A percentile compares a stretch with the other conserved stretches of the same genome.
Evolutionary conservation across 2,113 vertebrate genomes (phyloP).

Genomic region (Acanthochromis polyacanthus): DNA sequence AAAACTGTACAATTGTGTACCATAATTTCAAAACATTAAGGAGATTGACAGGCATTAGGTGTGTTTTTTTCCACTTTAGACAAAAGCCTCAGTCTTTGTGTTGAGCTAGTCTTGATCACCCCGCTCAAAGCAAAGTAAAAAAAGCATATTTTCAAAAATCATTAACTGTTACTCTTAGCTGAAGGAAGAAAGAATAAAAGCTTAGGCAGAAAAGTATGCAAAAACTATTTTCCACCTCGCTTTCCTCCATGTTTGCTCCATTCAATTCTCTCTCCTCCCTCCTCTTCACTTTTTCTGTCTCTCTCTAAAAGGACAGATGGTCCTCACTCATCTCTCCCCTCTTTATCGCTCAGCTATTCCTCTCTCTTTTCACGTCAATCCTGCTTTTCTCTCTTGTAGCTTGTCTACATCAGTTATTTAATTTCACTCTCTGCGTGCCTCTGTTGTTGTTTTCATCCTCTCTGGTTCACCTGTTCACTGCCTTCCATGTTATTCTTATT

Average conservation of each 20-base stretch:
- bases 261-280: neutral
- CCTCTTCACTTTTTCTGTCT: neutral
- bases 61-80: no score
- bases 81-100: no score
- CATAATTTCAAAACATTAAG: no score
- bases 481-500: slow-evolving; percentile 2
- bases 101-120: no score
- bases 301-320: slow-evolving; percentile 56
- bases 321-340: slow-evolving; percentile 22
- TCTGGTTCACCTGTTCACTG: neutral
- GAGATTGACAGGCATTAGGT: no score
- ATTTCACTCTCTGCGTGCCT: neutral
- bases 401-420: neutral
- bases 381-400: slow-evolving; percentile 18
- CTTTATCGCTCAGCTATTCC: slow-evolving; percentile 21
- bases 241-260: neutral
- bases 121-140: no score
- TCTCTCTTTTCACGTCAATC: slow-evolving; percentile 16
- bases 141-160: no score
- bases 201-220: no score
- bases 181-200: no score
- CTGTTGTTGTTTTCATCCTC: neutral
- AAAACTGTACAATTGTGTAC: no score
- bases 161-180: no score
- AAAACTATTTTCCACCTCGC: neutral